Evolutionary conservation across 1,140 invertebrate genomes (phyloP), one percentile per base, ranked within the genome.

Genomic region (Ceratoteleas bidentatus): DNA sequence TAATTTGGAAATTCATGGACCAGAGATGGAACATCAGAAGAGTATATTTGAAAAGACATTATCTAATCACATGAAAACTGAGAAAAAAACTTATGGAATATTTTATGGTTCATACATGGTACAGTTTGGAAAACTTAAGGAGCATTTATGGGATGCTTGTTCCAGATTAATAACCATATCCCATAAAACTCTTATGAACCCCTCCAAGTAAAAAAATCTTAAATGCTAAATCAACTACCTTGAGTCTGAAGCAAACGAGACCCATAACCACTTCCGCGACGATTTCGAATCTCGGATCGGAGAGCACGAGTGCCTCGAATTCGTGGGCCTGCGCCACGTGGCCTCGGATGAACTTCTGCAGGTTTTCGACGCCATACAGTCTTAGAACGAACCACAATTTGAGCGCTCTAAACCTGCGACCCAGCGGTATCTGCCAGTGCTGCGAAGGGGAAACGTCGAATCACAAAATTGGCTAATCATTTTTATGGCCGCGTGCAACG

Each of bases 371-470:
- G 0, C 98, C 98, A 84, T 98, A 98, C 0, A 97, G 91, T 57
- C 98, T 93, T 64, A 99, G 88, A 0, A 99, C 98, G 87, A 99
- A 99, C 99, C 98, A 99, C 4, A 99, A 89, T 89, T 99, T 99
- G 9, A 99, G 90, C 0, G 98, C 95, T 65, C 98, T 93, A 90
- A 99, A 99, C 83, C 98, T 93, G 70, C 99, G 92, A 0, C 98
- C 98, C 3, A 99, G 91, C 5, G 98, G 98, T 80, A 99, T 99
- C 93, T 99, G 98, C 97, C 98, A 99, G 87, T 99, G 98, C 92
- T 96, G 82, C 3, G 86, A 86, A 83, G 77, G 24, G 7, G 24
- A 16, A 24, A 52, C n/a, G 13, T 24, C 11, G 24, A 52, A 52
- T 52, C 7, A 52, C 0, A 52, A 52, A 52, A 52, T 10, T 43